Evolutionary conservation across 2,797 vertebrate species (phyloP).

Genomic region (Microchirus variegatus): DNA sequence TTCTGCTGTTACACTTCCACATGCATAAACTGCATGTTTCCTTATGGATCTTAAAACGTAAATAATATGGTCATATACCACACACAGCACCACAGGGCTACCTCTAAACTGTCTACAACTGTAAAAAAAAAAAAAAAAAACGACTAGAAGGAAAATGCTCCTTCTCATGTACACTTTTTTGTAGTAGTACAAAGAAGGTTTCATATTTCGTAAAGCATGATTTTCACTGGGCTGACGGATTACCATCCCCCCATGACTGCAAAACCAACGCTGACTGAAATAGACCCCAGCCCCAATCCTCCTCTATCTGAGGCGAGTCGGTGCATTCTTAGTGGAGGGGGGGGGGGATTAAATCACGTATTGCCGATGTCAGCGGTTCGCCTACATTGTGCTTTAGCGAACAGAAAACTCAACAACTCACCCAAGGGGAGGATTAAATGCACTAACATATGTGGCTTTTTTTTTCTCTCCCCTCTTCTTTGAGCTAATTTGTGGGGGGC

Average conservation of each 20-base stretch:
- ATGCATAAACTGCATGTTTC: not conserved
- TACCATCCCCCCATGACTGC: conserved; percentile 79
- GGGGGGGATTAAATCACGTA: conserved; percentile 61
- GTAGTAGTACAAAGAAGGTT: conserved; percentile 75
- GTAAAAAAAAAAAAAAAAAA: too few species aligned
- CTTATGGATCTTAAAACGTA: conserved; percentile 19
- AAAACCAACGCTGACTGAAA: conserved; percentile 71
- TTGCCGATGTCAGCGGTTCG: conserved; percentile 27
- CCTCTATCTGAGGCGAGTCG: conserved; percentile 45
- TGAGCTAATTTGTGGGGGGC: not conserved
- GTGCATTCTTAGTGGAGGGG: conserved; percentile 56
- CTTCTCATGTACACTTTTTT: conserved; percentile 40
- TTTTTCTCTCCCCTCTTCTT: not conserved
- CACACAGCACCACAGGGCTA: conserved; percentile 11
- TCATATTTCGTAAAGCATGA: conserved; percentile 80
- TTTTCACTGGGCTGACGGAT: conserved; percentile 64
- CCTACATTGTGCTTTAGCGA: conserved; percentile 7
- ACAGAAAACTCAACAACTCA: conserved; percentile 17
- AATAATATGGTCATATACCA: conserved; percentile 5
- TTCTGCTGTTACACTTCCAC: too few species aligned
- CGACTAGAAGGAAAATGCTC: conserved; percentile 23
- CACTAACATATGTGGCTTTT: not conserved
- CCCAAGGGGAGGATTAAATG: not conserved
- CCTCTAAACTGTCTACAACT: conserved; percentile 20
- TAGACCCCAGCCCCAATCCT: conserved; percentile 64